Evolutionary conservation across 1,140 invertebrate genomes (phyloP).

Genomic region (Ceratosolen fusciceps): DNA sequence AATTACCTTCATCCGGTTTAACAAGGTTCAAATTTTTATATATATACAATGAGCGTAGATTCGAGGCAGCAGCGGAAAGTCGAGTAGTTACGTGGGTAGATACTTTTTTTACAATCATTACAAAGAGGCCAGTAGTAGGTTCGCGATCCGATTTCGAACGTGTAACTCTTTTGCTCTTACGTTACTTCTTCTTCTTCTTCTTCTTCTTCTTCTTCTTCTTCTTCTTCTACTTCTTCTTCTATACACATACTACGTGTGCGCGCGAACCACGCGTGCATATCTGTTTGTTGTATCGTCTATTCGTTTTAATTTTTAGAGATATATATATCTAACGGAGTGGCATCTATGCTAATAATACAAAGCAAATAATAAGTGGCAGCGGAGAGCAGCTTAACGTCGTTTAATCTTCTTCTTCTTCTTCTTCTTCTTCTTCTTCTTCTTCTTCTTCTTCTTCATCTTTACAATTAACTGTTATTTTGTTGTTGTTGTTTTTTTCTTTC

Average conservation of each 20-base stretch:
- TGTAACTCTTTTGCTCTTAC: slow-evolving; percentile 9
- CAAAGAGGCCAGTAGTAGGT: slow-evolving; percentile 37
- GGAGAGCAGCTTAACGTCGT: slow-evolving; percentile 64
- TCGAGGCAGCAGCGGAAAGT: slow-evolving; percentile 33
- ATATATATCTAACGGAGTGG: slow-evolving; percentile 47
- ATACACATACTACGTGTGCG: not conserved
- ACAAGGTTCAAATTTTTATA: slow-evolving; percentile 44
- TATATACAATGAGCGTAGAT: slow-evolving; percentile 14
- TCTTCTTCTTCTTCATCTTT: no score
- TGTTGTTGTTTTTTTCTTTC: no score
- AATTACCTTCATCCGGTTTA: slow-evolving; percentile 36
- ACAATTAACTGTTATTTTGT: no score
- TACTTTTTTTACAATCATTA: slow-evolving; percentile 25
- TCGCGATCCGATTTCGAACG: slow-evolving; percentile 31
- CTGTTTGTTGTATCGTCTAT: not conserved
- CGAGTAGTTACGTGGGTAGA: slow-evolving; percentile 25
- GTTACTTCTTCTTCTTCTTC: no score
- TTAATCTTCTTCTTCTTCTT: slow-evolving; percentile 40
- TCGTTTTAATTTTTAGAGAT: slow-evolving; percentile 16
- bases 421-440: slow-evolving; percentile 29
- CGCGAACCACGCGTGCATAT: not conserved
- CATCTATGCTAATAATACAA: slow-evolving; percentile 51
- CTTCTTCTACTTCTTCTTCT: no score
- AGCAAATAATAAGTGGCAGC: slow-evolving; percentile 62
- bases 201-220: no score